Percentiles rank a stretch among this genome's conserved stretches.
These are phyloP conservation scores for Barypeithes pellucidus DNA, from an alignment of 2,888 invertebrate genomes.

Conservation along the genomic window DNA sequence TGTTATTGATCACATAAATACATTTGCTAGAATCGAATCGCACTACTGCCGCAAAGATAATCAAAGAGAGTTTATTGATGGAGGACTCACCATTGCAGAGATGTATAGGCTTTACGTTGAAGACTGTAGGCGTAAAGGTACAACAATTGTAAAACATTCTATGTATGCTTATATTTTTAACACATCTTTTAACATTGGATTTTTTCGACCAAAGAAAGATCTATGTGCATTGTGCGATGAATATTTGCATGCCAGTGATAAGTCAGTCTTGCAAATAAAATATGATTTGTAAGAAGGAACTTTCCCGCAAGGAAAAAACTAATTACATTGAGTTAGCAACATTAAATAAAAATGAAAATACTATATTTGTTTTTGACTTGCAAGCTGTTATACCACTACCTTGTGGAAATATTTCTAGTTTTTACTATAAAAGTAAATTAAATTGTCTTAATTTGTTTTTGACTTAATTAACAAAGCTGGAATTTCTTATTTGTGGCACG, in stretches of 20 bases:
- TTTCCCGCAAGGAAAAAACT: neutral
- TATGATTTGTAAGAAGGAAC: neutral
- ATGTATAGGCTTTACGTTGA: slow-evolving; percentile 15
- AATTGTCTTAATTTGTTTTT: slow-evolving; percentile 1
- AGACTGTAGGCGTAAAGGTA: neutral
- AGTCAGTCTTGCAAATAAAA: neutral
- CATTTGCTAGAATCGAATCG: slow-evolving; percentile 19
- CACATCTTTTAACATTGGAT: neutral
- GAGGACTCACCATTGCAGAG: slow-evolving; percentile 25
- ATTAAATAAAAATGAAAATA: neutral
- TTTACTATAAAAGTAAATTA: slow-evolving; percentile 1
- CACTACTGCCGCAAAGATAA: slow-evolving; percentile 25
- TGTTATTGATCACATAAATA: slow-evolving; percentile 28
- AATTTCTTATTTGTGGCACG: neutral
- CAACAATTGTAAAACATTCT: neutral
- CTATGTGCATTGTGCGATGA: neutral
- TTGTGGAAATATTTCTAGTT: slow-evolving; percentile 2
- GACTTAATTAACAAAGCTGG: neutral
- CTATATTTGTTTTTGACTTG: neutral
- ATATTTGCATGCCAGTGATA: neutral
- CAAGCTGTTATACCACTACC: slow-evolving; percentile 1
- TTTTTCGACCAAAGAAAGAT: slow-evolving; percentile 3
- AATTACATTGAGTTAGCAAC: neutral
- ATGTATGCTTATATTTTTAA: slow-evolving; percentile 7
- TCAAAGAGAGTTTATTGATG: slow-evolving; percentile 23